Evolutionary conservation across 2,797 vertebrate genomes (phyloP).

Genomic region (Erethizon dorsatum): DNA sequence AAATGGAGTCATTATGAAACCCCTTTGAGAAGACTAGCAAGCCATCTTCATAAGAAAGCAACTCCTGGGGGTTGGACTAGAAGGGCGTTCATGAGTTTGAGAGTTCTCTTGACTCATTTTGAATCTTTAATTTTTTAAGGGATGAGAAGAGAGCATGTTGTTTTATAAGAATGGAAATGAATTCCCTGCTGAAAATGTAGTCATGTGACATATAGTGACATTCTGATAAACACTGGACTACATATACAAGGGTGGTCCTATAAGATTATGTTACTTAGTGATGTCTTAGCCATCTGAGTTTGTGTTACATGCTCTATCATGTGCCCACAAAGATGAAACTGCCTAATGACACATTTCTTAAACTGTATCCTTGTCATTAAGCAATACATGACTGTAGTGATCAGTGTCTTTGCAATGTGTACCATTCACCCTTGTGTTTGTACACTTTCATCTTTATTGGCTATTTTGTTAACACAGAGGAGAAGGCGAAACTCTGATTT

Average conservation of each 20-base stretch:
- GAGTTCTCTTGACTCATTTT: conserved; percentile 10
- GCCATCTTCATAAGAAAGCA: conserved; percentile 34
- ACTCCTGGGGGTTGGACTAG: neutral
- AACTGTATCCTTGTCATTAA: neutral
- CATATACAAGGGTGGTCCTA: neutral
- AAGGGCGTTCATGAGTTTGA: conserved; percentile 50
- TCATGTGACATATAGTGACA: neutral
- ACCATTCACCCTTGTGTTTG: neutral
- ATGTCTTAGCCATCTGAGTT: neutral
- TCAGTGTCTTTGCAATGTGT: conserved; percentile 22
- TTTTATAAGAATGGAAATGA: conserved; percentile 72
- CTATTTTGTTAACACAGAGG: conserved; percentile 53
- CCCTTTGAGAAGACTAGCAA: conserved; percentile 44
- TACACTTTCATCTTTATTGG: conserved; percentile 39
- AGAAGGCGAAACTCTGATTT: neutral
- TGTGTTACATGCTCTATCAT: neutral
- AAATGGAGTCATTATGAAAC: neutral
- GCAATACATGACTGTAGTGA: neutral
- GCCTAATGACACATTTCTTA: neutral
- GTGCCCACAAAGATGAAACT: neutral
- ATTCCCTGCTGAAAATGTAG: conserved; percentile 54
- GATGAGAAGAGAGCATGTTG: conserved; percentile 24
- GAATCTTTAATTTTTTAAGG: conserved; percentile 52
- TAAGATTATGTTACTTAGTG: neutral
- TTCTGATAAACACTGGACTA: neutral